Base-by-base conservation (phyloP, 2,888 invertebrate species). In the Noctua comes region DNA sequence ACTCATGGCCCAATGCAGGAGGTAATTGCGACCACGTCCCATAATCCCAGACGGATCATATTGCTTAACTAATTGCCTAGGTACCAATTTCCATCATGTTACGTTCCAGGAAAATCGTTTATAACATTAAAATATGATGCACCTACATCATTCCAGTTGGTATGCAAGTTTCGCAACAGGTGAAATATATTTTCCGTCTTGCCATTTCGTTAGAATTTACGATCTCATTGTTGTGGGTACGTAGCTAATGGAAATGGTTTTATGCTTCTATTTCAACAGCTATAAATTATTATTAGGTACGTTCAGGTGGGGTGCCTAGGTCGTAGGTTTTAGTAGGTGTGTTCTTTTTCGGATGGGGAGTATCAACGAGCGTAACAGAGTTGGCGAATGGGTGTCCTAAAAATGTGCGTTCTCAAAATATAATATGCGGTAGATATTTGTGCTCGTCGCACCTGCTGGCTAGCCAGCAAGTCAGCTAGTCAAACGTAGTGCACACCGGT, bases 401-500 rank as follows among this genome's bases (percentile, higher is more conserved):
- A 93, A 94, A 93, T 93, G 93, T 88, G 90, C 89, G 90, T 88
- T 93, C 95, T 93, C 89, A 93, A 95, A 95, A 95, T 95, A 95
- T 94, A 94, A 92, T 94, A 93, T 92, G 94, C 92, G 91, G 91
- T 94, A 93, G 94, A 92, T 93, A 92, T 94, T 94, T 91, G 91
- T 89, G 91, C 92, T 80, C 70, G 77, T 80, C 88, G 68, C 82
- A 91, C 93, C 96, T 96, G 96, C 93, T 90, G 84, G 77, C 88
- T 90, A 89, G 94, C 93, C 94, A 93, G 93, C 90, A 92, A 91
- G 92, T 93, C 93, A 92, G 93, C 90, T 92, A 91, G 93, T 93
- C 92, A 92, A 90, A 91, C 92, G 92, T 90, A 87, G 94, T 95
- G 92, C 93, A 78, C 82, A 76, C 79, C 92, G 92, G 88, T 87